Conservation (phyloP, 2,888 invertebrate species). For the Kuschelorhynchus macadamiae region DNA sequence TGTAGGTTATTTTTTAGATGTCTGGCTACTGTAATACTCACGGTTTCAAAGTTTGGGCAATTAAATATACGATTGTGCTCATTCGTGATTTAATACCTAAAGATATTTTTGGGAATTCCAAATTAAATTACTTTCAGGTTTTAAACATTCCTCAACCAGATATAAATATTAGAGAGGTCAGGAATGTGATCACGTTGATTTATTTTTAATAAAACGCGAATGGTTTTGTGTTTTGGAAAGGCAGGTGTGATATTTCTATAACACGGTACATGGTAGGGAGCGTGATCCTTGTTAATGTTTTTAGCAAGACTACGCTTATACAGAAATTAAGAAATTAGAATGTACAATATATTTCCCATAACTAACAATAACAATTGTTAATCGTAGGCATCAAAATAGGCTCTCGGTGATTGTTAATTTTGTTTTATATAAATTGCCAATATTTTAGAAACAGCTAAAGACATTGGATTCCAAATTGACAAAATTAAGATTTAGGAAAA, state of each 20-base stretch:
- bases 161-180: constrained; percentile 14
- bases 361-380: no score
- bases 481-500: no score
- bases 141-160: neutral
- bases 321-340: no score
- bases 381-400: no score
- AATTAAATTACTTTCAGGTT: neutral
- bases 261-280: no score
- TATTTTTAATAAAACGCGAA: constrained; percentile 1
- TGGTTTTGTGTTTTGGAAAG: constrained; percentile 9
- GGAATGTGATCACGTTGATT: constrained; percentile 11
- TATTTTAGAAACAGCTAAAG: no score
- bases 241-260: neutral
- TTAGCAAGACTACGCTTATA: no score
- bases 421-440: no score
- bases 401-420: no score
- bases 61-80: constrained; percentile 3
- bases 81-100: constrained; percentile 6
- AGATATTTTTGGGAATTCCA: constrained; percentile 14
- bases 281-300: no score
- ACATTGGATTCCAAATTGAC: no score
- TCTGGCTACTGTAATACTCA: constrained; percentile 21
- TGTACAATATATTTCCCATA: no score
- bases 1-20: constrained; percentile 18
- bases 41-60: constrained; percentile 1